phyloP scores from a whole-genome alignment of 35 echinoderm and acorn worm species.

The Hemicentrotus pulcherrimus region DNA sequence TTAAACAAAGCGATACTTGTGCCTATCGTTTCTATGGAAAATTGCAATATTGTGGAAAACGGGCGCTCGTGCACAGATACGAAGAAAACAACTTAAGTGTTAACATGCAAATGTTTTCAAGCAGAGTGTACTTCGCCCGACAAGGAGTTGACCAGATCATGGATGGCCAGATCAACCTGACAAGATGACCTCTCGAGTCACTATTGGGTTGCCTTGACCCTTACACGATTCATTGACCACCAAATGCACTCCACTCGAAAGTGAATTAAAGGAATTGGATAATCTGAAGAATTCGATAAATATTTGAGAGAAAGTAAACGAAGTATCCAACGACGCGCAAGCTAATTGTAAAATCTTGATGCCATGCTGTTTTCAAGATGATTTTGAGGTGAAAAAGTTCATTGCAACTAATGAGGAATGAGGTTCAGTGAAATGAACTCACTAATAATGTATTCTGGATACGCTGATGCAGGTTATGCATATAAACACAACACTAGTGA shows the following conservation, averaged over 20 bases:
- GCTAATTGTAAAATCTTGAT: neutral
- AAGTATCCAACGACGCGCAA: neutral
- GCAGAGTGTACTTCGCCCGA: too few species aligned
- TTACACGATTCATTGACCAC: neutral
- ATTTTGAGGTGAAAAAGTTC: neutral
- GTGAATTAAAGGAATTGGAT: slow-evolving; percentile 12
- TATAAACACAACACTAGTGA: neutral
- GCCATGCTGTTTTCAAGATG: neutral
- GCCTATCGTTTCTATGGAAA: too few species aligned
- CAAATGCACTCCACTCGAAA: neutral
- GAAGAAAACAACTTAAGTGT: too few species aligned
- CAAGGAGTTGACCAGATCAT: too few species aligned
- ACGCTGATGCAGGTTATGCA: neutral
- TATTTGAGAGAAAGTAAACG: neutral
- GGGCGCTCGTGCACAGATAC: too few species aligned
- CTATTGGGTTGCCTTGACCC: neutral
- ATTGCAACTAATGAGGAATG: neutral
- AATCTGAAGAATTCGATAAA: neutral
- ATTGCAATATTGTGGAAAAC: too few species aligned
- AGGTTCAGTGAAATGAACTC: neutral
- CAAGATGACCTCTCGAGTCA: neutral
- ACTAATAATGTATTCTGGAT: neutral
- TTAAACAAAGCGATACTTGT: too few species aligned
- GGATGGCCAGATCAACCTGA: too few species aligned
- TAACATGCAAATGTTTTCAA: too few species aligned